Conservation (phyloP, 1,140 invertebrate genomes). For the Drosophila pallidifrons region DNA sequence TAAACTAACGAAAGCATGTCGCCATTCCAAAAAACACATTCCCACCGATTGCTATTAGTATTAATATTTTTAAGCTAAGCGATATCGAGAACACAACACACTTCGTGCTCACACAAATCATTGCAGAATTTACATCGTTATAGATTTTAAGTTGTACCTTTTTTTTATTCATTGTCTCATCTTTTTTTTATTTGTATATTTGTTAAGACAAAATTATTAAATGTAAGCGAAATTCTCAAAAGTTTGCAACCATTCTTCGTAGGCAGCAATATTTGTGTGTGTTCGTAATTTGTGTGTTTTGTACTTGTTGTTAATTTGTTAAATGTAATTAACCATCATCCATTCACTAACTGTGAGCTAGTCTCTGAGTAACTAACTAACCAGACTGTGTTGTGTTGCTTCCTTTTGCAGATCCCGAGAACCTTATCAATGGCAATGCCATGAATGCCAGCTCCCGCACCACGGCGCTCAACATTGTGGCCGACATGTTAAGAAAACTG, state of each 20-base stretch:
- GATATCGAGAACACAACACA: conserved; percentile 30
- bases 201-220: conserved; percentile 53
- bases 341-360: conserved; percentile 37
- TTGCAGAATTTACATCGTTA: conserved; percentile 8
- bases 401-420: conserved; percentile 85
- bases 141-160: conserved; percentile 41
- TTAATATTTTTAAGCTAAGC: not conserved
- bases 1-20: conserved; percentile 54
- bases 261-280: conserved; percentile 56
- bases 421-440: conserved; percentile 89
- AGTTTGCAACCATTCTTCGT: conserved; percentile 73
- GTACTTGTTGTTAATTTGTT: conserved; percentile 28
- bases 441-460: conserved; percentile 94
- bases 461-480: conserved; percentile 96
- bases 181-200: conserved; percentile 29
- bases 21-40: conserved; percentile 37
- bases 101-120: conserved; percentile 23
- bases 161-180: conserved; percentile 19
- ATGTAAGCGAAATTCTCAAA: conserved; percentile 43
- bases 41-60: conserved; percentile 36
- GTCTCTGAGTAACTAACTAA: conserved; percentile 54
- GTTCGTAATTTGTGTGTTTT: conserved; percentile 51
- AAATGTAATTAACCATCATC: conserved; percentile 41
- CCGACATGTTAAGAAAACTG: conserved; percentile 96
- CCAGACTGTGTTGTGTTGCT: conserved; percentile 65